Percentiles rank a stretch among this genome's conserved stretches.
Evolutionary conservation across 2,113 vertebrate species (phyloP).

Genomic region (Ochotona curzoniae): DNA sequence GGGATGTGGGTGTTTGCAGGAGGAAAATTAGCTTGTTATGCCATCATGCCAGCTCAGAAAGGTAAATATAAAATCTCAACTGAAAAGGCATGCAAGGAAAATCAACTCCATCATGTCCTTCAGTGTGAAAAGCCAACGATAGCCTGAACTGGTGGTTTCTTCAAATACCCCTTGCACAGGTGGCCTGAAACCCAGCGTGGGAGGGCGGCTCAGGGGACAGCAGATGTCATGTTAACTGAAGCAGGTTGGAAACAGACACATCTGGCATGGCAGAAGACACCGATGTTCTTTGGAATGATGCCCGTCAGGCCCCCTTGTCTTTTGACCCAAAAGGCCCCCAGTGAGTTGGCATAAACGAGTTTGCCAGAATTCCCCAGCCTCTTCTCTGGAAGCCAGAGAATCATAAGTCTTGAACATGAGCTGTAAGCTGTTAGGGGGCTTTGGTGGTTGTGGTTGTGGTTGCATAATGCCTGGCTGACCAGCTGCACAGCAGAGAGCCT

Average conservation of each 20-base stretch:
- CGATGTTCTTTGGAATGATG: background rate
- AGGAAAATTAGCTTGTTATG: no score
- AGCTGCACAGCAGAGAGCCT: background rate
- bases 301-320: background rate
- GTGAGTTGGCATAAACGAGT: background rate
- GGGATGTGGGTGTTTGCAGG: no score
- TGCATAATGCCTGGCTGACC: background rate
- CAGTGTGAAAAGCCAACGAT: background rate
- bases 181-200: rapidly evolving
- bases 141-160: background rate
- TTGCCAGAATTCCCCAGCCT: background rate
- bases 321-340: background rate
- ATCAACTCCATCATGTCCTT: background rate
- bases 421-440: rapidly evolving
- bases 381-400: background rate
- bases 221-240: rapidly evolving
- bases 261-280: rapidly evolving
- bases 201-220: no score
- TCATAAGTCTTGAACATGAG: background rate
- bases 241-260: rapidly evolving
- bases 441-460: background rate
- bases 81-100: background rate
- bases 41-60: background rate
- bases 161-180: background rate
- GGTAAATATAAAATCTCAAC: background rate